phyloP scores from a whole-genome alignment of 2,888 invertebrate species.

The Aleiodes leptofemur region DNA sequence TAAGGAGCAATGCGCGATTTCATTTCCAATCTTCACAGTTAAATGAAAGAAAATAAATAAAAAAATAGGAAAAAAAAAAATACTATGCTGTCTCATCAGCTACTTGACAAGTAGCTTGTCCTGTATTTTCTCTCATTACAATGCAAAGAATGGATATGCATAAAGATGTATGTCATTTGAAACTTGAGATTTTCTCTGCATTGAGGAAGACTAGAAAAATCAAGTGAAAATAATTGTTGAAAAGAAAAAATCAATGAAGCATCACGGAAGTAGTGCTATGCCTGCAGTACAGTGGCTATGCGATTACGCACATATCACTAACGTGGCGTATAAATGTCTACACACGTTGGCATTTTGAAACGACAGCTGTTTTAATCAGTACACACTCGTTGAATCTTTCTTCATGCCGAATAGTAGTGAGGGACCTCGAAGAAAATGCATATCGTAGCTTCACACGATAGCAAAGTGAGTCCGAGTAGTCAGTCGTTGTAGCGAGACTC shows the following conservation, averaged over 20 bases:
- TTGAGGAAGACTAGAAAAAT: too few relatives aligned
- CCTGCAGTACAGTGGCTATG: constrained; percentile 2
- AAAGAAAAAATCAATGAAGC: constrained; percentile 11
- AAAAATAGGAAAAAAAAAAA: not conserved
- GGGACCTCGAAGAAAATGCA: constrained; percentile 18
- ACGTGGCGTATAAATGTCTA: constrained; percentile 6
- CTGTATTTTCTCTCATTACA: not conserved
- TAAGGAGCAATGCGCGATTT: constrained; percentile 19
- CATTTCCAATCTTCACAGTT: constrained; percentile 1
- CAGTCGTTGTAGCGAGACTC: not conserved
- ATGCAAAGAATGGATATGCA: not conserved
- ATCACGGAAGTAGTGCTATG: not conserved
- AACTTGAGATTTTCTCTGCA: too few relatives aligned
- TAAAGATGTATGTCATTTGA: too few relatives aligned
- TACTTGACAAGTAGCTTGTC: constrained; percentile 6
- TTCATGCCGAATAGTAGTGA: constrained; percentile 12
- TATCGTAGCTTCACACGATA: not conserved
- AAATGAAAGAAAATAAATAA: not conserved
- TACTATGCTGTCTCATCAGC: constrained; percentile 4
- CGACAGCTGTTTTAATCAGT: constrained; percentile 28
- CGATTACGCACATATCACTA: constrained; percentile 17
- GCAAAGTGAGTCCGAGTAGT: not conserved
- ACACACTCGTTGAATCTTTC: not conserved
- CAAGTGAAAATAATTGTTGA: not conserved
- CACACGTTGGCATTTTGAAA: constrained; percentile 13